A percentile compares a stretch with the other conserved stretches of the same genome.
Conservation (phyloP, 2,888 invertebrate species). For the Caenorhabditis virilis region DNA sequence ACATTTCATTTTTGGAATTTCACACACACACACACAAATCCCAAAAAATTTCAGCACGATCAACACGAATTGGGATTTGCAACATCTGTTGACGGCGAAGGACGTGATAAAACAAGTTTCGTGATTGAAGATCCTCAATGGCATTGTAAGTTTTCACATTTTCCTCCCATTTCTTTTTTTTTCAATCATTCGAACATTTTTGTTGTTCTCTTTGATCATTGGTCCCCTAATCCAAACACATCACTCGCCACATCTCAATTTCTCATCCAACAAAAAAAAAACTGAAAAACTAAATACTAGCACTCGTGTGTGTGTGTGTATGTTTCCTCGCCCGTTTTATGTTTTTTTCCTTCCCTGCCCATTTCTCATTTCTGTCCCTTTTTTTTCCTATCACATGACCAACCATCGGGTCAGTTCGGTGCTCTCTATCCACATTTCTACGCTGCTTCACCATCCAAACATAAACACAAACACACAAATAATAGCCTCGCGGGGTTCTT, state of each 20-base stretch:
- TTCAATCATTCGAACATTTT: no score
- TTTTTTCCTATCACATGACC: neutral
- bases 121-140: conserved; percentile 65
- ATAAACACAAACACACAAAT: no score
- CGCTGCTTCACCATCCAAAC: no score
- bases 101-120: conserved; percentile 58
- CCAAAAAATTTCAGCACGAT: conserved; percentile 38
- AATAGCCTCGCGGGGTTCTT: no score
- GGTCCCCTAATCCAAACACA: no score
- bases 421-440: no score
- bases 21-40: neutral
- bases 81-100: conserved; percentile 48
- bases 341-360: conserved; percentile 1
- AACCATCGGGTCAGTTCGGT: no score
- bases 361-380: conserved; percentile 12
- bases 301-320: neutral
- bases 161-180: no score
- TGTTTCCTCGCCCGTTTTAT: neutral
- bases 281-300: no score
- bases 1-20: neutral
- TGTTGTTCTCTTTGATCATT: no score
- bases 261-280: no score
- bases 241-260: no score
- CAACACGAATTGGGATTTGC: conserved; percentile 50
- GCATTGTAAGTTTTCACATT: conserved; percentile 55